Evolutionary conservation across 2,888 invertebrate genomes (phyloP).

Genomic region (Cryptophagus acutangulus): DNA sequence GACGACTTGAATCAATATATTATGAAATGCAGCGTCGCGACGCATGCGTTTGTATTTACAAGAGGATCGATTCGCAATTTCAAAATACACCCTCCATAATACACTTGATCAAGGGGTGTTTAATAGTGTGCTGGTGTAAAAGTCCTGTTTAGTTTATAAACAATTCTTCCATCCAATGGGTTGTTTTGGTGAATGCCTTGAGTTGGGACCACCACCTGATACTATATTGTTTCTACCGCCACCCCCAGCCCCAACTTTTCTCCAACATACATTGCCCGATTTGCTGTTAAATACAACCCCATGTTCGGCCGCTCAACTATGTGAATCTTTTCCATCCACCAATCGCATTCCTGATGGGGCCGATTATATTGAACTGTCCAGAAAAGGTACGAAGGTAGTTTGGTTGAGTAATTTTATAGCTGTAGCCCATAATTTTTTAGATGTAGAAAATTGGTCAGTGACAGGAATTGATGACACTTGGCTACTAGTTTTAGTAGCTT

Average conservation of each 20-base stretch:
- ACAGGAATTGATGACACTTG: slow-evolving; percentile 71
- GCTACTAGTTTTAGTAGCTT: slow-evolving; percentile 74
- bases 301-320: slow-evolving; percentile 60
- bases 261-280: slow-evolving; percentile 51
- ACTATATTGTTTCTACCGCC: slow-evolving; percentile 79
- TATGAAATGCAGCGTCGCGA: slow-evolving; percentile 26
- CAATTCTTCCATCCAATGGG: too few species aligned
- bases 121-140: slow-evolving; percentile 8
- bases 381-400: slow-evolving; percentile 56
- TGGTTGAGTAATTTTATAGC: neutral
- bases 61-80: too few species aligned
- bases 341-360: slow-evolving; percentile 36
- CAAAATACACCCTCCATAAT: slow-evolving; percentile 35
- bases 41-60: slow-evolving; percentile 42
- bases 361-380: slow-evolving; percentile 75
- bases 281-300: slow-evolving; percentile 54
- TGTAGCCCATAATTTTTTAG: slow-evolving; percentile 32
- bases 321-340: slow-evolving; percentile 53
- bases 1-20: neutral
- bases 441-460: slow-evolving; percentile 54
- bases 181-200: slow-evolving; percentile 56
- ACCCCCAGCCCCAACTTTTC: slow-evolving; percentile 75
- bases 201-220: slow-evolving; percentile 75
- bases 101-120: slow-evolving; percentile 34
- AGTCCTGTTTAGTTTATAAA: too few species aligned